Evolutionary conservation across 1,140 invertebrate genomes (phyloP).

Genomic region (Andricus grossulariae): DNA sequence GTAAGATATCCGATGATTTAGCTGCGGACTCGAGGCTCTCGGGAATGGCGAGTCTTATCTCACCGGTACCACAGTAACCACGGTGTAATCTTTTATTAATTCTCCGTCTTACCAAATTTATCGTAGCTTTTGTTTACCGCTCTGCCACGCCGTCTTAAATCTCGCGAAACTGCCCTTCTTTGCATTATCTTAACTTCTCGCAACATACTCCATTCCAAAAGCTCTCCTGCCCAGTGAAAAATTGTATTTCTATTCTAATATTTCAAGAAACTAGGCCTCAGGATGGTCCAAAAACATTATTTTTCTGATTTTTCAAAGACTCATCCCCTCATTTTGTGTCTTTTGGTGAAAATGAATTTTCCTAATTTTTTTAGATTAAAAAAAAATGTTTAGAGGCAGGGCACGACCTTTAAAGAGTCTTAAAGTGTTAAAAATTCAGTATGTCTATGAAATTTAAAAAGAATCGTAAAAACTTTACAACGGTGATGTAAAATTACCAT

Average conservation of each 20-base stretch:
- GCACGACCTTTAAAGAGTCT: too few relatives aligned
- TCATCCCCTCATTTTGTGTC: too few relatives aligned
- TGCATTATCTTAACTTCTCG: constrained; percentile 59
- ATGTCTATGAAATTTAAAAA: too few relatives aligned
- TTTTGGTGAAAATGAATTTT: too few relatives aligned
- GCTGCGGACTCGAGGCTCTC: constrained; percentile 65
- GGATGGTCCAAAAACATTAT: too few relatives aligned
- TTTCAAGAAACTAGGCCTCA: neutral
- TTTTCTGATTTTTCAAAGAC: too few relatives aligned
- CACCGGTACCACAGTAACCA: constrained; percentile 67
- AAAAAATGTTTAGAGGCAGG: too few relatives aligned
- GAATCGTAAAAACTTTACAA: too few relatives aligned
- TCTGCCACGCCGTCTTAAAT: constrained; percentile 65
- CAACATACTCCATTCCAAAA: constrained; percentile 12
- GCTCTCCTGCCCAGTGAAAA: neutral
- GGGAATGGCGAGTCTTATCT: constrained; percentile 70
- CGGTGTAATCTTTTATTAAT: constrained; percentile 77
- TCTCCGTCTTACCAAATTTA: constrained; percentile 76
- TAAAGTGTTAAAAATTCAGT: too few relatives aligned
- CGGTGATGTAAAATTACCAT: too few relatives aligned
- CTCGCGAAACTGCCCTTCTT: constrained; percentile 62
- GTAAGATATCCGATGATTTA: constrained; percentile 77
- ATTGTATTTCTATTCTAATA: neutral
- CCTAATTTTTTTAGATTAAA: too few relatives aligned
- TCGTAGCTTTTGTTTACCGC: constrained; percentile 75